Evolutionary conservation across 2,888 invertebrate species (phyloP), one percentile per base, ranked within the genome.

Genomic region (Lasioglossum pauxillum): DNA sequence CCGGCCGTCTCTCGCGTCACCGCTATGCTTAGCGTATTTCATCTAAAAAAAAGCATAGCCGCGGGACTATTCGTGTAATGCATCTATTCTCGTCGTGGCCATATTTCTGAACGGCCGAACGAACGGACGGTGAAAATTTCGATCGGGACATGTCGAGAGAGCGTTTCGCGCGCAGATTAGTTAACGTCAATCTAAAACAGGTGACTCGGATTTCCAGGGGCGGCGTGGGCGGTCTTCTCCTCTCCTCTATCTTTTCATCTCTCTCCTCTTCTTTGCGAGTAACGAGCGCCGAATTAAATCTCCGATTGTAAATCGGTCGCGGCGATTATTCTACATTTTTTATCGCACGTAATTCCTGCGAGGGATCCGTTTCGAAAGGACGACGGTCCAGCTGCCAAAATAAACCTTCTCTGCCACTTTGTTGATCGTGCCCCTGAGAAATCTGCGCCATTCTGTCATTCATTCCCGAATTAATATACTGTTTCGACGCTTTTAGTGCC

Each of bases 121-220:
- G 23, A 16, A 41, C 46, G 74, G 67, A n/a, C 57, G 64, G 57
- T 57, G 69, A 57, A 74, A 83, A 78, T 83, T 78, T 83, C 83
- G 49, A 78, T 84, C 71, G 74, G n/a, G 19, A 82, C 46, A 78
- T 41, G 46, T 74, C 57, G 82, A 46, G 80, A 31, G 60, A 53
- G 23, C 38, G 71, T 67, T 67, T 23, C n/a, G 69, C 75, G 72
- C 46, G 73, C 64, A 71, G 84, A 78, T 84, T 78, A 75, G 80
- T 75, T 69, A 77, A 38, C 76, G 80, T 69, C 81, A 77, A 76
- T 84, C 60, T 64, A 57, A 71, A 78, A 73, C 85, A 85, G 78
- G 75, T 78, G 75, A 85, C 75, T 86, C 64, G 57, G 23, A 71
- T 84, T 78, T 78, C 75, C 78, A 74, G 38, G 71, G 14, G 35